Evolutionary conservation across 2,888 invertebrate genomes (phyloP), one percentile per base, ranked within the genome.

Genomic region (Poecilobothrus nobilitatus): DNA sequence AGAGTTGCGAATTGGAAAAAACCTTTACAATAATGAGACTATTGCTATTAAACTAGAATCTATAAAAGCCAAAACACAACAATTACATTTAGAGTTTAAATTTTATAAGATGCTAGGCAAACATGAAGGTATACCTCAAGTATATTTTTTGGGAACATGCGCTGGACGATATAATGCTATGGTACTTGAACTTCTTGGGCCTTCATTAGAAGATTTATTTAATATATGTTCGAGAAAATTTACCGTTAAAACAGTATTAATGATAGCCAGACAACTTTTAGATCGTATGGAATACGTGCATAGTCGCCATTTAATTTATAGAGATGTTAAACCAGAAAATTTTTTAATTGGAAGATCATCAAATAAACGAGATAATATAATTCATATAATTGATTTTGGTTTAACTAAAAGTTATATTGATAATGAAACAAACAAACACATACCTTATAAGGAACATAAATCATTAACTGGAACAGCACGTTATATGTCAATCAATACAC

Each of bases 391-490:
- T 87, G 91, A 99, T 90, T 99, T 99, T 88, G 99, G 99, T 85
- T 90, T 99, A 88, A 99, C 99, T 85, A 99, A 99, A 89, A 99
- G 99, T 89, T 99, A 99, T 86, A 99, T 99, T 87, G 99, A 99
- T 88, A 92, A 97, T 87, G 98, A 99, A 89, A 95, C 95, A 84
- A 96, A 96, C 88, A 96, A 98, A 87, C 99, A 99, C 88, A 99
- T 99, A 87, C 98, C 99, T 78, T 99, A 99, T 86, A 92, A 98
- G 89, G 99, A 99, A 88, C 99, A 99, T 88, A 99, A 99, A 87
- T 97, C 97, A 82, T 88, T 99, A 81, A 99, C 99, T 74, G 99
- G 99, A 78, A 99, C 99, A 75, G 99, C 99, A 77, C 90, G 99
- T 85, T 99, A 99, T 86, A 99, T 99, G 99, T 98, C 97, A 84